These are phyloP conservation scores for Radopholus similis DNA, from an alignment of 1,140 invertebrate species.

Conservation along the genomic window DNA sequence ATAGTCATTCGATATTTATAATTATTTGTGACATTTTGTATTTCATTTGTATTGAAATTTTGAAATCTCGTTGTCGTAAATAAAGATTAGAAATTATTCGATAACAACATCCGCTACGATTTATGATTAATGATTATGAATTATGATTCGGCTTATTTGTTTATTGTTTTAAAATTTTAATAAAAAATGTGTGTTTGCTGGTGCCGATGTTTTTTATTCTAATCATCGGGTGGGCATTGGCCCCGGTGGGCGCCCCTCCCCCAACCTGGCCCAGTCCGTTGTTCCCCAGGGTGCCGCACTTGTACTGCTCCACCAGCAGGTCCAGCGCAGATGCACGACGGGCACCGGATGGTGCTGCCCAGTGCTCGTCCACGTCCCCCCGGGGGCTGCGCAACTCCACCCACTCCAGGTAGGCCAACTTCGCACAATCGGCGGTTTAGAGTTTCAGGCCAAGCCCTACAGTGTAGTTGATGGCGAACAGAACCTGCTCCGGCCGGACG, in stretches of 20 bases:
- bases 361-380: background rate
- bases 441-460: too few relatives aligned
- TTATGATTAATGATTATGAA: too few relatives aligned
- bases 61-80: too few relatives aligned
- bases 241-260: background rate
- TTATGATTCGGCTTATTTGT: too few relatives aligned
- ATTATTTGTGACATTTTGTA: background rate
- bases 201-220: too few relatives aligned
- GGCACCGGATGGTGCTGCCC: conserved; percentile 1
- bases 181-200: too few relatives aligned
- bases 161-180: too few relatives aligned
- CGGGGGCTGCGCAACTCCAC: conserved; percentile 11
- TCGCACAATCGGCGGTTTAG: too few relatives aligned
- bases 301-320: conserved; percentile 27
- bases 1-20: background rate
- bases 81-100: too few relatives aligned
- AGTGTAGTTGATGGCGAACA: conserved; percentile 46
- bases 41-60: background rate
- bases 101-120: too few relatives aligned
- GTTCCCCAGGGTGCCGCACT: conserved; percentile 28
- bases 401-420: conserved; percentile 45
- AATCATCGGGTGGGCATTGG: background rate
- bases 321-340: conserved; percentile 9
- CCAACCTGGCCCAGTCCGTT: background rate
- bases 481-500: conserved; percentile 24